Conservation (phyloP, 2,888 invertebrate genomes). For the Penaeus monodon region DNA sequence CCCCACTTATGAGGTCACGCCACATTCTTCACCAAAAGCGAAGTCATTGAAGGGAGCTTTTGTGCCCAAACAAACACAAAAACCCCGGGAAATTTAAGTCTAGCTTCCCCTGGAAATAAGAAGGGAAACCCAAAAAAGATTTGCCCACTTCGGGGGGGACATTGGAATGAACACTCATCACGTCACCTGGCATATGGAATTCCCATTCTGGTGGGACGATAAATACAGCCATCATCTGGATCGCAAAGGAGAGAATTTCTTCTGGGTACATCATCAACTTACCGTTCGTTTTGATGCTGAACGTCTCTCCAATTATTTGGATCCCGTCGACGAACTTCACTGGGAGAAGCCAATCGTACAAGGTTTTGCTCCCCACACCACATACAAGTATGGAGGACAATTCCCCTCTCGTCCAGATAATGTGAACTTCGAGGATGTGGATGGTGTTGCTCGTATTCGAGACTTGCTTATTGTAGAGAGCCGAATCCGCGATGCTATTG, state of each 20-base stretch:
- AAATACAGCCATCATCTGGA: slow-evolving; percentile 62
- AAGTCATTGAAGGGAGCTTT: slow-evolving; percentile 74
- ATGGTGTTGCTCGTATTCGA: slow-evolving; percentile 63
- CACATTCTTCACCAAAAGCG: slow-evolving; percentile 77
- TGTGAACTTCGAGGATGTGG: slow-evolving; percentile 66
- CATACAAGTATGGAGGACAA: slow-evolving; percentile 76
- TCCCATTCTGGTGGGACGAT: slow-evolving; percentile 63
- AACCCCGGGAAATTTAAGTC: slow-evolving; percentile 66
- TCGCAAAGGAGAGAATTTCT: slow-evolving; percentile 70
- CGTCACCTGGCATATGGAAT: slow-evolving; percentile 67
- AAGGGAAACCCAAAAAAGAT: slow-evolving; percentile 74
- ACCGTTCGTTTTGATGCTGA: slow-evolving; percentile 77
- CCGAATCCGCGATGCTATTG: slow-evolving; percentile 75
- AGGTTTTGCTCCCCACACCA: slow-evolving; percentile 76
- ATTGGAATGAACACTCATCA: slow-evolving; percentile 78
- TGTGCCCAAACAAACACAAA: slow-evolving; percentile 66
- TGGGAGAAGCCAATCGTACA: slow-evolving; percentile 67
- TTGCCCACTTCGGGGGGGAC: slow-evolving; percentile 82
- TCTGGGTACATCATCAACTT: slow-evolving; percentile 73
- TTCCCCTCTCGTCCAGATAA: slow-evolving; percentile 68
- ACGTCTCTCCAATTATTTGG: slow-evolving; percentile 75
- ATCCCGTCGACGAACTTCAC: slow-evolving; percentile 65
- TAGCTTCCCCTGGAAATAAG: slow-evolving; percentile 67
- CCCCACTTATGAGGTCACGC: slow-evolving; percentile 79
- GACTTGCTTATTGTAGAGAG: slow-evolving; percentile 71